Conservation (phyloP, 2,888 invertebrate genomes). For the Sinodicranocentrus sp. region DNA sequence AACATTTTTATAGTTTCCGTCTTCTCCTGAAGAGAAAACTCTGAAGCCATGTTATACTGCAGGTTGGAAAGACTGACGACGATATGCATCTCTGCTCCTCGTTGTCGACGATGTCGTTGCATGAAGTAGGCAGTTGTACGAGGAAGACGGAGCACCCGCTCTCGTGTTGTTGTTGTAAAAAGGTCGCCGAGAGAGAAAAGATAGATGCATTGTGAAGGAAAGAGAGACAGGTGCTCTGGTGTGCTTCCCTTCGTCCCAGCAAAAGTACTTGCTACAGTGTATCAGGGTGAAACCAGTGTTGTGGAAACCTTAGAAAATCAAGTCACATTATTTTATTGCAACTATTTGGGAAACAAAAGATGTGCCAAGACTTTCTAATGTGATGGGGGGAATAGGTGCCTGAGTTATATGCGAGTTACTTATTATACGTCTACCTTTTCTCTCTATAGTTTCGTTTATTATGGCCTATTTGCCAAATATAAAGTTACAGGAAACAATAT, state of each 20-base stretch:
- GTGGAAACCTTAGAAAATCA: constrained; percentile 37
- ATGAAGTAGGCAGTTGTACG: background rate
- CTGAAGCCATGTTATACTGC: background rate
- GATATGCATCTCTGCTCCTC: constrained; percentile 14
- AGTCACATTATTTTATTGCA: constrained; percentile 39
- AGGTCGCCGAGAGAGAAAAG: constrained; percentile 26
- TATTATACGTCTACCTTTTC: background rate
- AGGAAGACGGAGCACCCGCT: background rate
- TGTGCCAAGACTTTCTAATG: constrained; percentile 39
- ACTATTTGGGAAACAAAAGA: constrained; percentile 33
- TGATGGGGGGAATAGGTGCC: background rate
- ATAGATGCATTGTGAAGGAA: constrained; percentile 27
- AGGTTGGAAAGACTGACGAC: background rate
- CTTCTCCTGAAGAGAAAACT: no score
- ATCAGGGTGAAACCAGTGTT: constrained; percentile 8
- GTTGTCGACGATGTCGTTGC: constrained; percentile 15
- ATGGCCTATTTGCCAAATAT: background rate
- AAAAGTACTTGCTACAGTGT: background rate
- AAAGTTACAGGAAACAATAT: background rate
- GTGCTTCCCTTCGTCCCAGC: background rate
- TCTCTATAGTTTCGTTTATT: background rate
- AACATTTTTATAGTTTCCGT: background rate
- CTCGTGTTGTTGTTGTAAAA: constrained; percentile 8
- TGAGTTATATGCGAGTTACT: no score
- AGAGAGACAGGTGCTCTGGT: constrained; percentile 38